These are phyloP conservation scores for Calycopis cecrops DNA, from an alignment of 1,140 invertebrate species.

Conservation along the genomic window DNA sequence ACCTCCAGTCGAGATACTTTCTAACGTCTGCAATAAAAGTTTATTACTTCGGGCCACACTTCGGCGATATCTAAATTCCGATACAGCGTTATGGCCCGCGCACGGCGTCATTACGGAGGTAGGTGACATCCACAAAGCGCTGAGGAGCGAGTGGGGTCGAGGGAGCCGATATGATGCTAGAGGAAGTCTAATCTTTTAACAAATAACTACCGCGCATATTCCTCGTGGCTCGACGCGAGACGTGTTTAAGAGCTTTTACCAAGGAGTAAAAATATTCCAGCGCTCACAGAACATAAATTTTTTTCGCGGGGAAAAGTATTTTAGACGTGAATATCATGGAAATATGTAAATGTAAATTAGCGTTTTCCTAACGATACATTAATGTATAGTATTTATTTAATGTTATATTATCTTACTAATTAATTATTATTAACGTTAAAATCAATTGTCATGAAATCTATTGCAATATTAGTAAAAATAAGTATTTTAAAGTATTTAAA, in stretches of 20 bases:
- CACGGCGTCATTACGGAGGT: not conserved
- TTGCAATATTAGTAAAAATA: no score
- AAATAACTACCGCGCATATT: conserved; percentile 9
- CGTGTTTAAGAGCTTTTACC: conserved; percentile 4
- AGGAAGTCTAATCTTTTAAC: conserved; percentile 8
- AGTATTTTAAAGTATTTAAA: no score
- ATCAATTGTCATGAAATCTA: no score
- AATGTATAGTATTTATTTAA: no score
- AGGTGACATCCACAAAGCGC: conserved; percentile 7
- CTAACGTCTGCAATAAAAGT: conserved; percentile 7
- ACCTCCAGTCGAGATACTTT: conserved; percentile 1
- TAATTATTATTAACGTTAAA: no score
- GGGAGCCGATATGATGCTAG: not conserved
- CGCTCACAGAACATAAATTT: not conserved
- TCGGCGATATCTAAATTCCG: conserved; percentile 5
- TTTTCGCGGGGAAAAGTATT: not conserved
- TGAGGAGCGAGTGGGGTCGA: not conserved
- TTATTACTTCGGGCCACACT: conserved; percentile 2
- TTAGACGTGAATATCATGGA: no score
- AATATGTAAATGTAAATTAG: no score
- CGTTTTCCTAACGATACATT: no score
- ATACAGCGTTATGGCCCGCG: conserved; percentile 1
- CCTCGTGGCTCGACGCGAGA: not conserved
- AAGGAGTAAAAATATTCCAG: not conserved
- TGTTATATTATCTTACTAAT: no score